Evolutionary conservation across 1,140 invertebrate species (phyloP).

Genomic region (Galleria mellonella): DNA sequence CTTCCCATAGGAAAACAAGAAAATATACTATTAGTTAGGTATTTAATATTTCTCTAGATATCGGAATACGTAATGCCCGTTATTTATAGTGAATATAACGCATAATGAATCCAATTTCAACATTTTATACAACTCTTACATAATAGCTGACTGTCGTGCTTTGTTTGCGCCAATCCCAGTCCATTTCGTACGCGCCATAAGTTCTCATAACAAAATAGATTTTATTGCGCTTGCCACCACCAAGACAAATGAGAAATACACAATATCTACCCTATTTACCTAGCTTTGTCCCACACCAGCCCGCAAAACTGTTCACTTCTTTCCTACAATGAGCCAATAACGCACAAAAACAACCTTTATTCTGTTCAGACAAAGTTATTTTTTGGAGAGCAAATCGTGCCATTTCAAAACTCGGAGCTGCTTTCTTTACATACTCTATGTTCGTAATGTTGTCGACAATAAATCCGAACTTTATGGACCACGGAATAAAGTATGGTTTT

Average conservation of each 20-base stretch:
- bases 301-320: slow-evolving; percentile 58
- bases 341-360: slow-evolving; percentile 34
- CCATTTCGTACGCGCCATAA: neutral
- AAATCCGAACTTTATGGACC: slow-evolving; percentile 25
- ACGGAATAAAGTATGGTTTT: slow-evolving; percentile 32
- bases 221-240: slow-evolving; percentile 53
- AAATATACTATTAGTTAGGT: too few species aligned
- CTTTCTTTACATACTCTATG: slow-evolving; percentile 61
- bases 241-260: slow-evolving; percentile 69
- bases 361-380: slow-evolving; percentile 24
- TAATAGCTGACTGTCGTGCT: neutral
- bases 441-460: slow-evolving; percentile 14
- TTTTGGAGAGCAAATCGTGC: slow-evolving; percentile 36
- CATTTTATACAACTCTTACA: too few species aligned
- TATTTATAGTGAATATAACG: too few species aligned
- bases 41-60: too few species aligned
- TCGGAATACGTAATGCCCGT: too few species aligned
- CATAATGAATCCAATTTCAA: too few species aligned
- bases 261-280: slow-evolving; percentile 65
- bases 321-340: slow-evolving; percentile 34
- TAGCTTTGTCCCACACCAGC: slow-evolving; percentile 40
- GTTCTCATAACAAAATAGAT: slow-evolving; percentile 39
- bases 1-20: too few species aligned
- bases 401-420: slow-evolving; percentile 50
- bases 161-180: slow-evolving; percentile 11